These are phyloP conservation scores for Enteromius mattozi DNA, from an alignment of 2,797 vertebrate species.

Conservation along the genomic window DNA sequence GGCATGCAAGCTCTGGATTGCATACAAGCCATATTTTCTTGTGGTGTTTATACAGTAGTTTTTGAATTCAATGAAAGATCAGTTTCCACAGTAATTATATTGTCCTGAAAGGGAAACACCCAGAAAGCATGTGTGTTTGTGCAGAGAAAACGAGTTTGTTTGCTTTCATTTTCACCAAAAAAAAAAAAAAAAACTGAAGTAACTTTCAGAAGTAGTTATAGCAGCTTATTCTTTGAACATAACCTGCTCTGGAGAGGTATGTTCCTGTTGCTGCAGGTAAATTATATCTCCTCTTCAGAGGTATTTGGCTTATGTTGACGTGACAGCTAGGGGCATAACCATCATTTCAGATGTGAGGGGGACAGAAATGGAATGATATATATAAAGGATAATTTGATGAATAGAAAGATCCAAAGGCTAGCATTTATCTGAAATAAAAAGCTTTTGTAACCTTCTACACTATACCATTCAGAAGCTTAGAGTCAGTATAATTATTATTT, in stretches of 20 bases:
- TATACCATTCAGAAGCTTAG: too few relatives aligned
- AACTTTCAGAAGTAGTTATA: neutral
- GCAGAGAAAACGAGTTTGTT: neutral
- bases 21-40: neutral
- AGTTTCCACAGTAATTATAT: neutral
- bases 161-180: neutral
- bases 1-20: neutral
- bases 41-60: neutral
- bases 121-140: neutral
- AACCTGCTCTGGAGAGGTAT: neutral
- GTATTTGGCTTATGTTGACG: neutral
- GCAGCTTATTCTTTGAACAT: neutral
- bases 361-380: too few relatives aligned
- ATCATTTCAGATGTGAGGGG: too few relatives aligned
- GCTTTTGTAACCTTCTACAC: too few relatives aligned
- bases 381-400: too few relatives aligned
- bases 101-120: too few relatives aligned
- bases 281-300: neutral
- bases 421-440: too few relatives aligned
- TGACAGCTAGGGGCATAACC: too few relatives aligned
- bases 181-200: neutral
- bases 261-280: neutral
- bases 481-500: too few relatives aligned
- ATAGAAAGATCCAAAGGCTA: too few relatives aligned
- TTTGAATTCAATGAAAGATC: neutral